Evolutionary conservation across 1,140 invertebrate species (phyloP).

Genomic region (Drosophila pectinifera): DNA sequence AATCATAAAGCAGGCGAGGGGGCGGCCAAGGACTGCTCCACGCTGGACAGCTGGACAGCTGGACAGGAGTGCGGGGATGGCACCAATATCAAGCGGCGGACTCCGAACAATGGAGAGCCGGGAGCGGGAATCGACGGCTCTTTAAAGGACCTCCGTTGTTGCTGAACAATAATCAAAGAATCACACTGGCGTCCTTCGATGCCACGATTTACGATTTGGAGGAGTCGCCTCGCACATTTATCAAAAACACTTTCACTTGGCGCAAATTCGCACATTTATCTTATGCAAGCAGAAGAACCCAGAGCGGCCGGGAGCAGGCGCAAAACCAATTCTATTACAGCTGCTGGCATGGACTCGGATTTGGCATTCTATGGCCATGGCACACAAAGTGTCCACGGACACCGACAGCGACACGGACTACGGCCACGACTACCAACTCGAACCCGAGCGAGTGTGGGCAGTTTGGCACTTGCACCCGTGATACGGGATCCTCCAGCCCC

Average conservation of each 20-base stretch:
- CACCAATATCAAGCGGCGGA: conserved; percentile 26
- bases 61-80: conserved; percentile 36
- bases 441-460: conserved; percentile 23
- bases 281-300: conserved; percentile 29
- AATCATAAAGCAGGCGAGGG: conserved; percentile 47
- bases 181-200: conserved; percentile 23
- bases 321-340: conserved; percentile 55
- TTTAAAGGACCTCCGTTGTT: conserved; percentile 20
- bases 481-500: background rate
- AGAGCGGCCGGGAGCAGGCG: background rate
- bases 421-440: background rate
- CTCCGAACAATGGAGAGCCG: conserved; percentile 16
- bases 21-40: background rate
- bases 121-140: background rate
- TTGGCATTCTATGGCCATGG: conserved; percentile 47
- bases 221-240: conserved; percentile 35
- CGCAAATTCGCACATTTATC: conserved; percentile 61
- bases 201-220: conserved; percentile 35
- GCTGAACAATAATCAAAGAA: conserved; percentile 38
- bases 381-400: conserved; percentile 49
- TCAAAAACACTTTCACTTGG: conserved; percentile 63
- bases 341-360: conserved; percentile 40
- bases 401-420: conserved; percentile 20
- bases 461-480: conserved; percentile 50
- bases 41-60: background rate